Percentiles rank a stretch among this genome's conserved stretches.
These are phyloP conservation scores for Mastomys natalensis DNA, from an alignment of 2,113 vertebrate genomes.

Conservation along the genomic window DNA sequence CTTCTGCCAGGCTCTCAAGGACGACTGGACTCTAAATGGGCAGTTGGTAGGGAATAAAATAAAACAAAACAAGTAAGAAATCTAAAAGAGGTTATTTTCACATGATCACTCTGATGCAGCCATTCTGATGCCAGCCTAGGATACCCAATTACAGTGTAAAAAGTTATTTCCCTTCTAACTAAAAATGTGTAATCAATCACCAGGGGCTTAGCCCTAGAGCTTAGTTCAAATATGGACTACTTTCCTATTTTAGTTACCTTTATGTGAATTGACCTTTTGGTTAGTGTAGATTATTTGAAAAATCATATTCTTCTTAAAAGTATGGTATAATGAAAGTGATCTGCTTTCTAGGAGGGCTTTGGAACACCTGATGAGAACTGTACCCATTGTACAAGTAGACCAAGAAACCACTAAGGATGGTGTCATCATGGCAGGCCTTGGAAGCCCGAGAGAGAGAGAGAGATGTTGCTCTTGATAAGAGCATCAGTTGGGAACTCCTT, in stretches of 20 bases:
- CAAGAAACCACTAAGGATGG: neutral
- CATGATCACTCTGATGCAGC: neutral
- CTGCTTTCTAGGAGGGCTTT: neutral
- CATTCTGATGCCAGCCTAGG: neutral
- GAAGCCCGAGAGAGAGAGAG: neutral
- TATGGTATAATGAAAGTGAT: neutral
- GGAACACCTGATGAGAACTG: neutral
- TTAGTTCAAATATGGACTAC: constrained; percentile 24
- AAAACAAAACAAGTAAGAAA: constrained; percentile 10
- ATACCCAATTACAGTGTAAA: neutral
- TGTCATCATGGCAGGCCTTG: neutral
- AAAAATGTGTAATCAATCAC: neutral
- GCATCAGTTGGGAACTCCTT: neutral
- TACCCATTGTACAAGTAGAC: neutral
- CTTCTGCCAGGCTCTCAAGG: neutral
- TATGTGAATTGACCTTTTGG: neutral
- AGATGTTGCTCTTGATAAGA: neutral
- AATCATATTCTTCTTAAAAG: neutral
- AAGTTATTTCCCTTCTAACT: constrained; percentile 16
- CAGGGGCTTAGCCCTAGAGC: neutral
- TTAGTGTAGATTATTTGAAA: constrained; percentile 6
- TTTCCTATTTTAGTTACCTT: neutral
- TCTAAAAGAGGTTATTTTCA: constrained; percentile 19
- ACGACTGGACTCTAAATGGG: constrained; percentile 16
- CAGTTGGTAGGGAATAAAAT: neutral